Percentiles rank a stretch among this genome's conserved stretches.
Conservation (phyloP, 2,888 invertebrate species). For the Macropis europaea region DNA sequence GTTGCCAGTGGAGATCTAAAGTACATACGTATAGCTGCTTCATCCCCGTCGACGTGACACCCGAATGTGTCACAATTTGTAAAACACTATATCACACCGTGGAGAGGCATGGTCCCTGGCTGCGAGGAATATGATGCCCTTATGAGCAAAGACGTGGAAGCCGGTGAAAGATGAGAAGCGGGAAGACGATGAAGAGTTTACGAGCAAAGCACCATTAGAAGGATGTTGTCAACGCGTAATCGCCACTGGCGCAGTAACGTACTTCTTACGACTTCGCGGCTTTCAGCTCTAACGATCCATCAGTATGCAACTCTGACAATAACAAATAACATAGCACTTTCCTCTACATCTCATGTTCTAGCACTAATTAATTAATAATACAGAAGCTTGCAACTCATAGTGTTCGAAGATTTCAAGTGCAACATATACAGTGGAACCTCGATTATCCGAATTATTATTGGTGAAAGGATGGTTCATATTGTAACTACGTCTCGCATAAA, state of each 20-base stretch:
- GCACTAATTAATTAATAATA: neutral
- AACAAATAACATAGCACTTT: slow-evolving; percentile 22
- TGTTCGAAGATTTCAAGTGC: too few species aligned
- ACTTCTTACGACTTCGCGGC: slow-evolving; percentile 54
- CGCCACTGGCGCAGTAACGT: slow-evolving; percentile 68
- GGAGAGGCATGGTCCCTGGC: slow-evolving; percentile 45
- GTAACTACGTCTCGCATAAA: too few species aligned
- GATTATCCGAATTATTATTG: too few species aligned
- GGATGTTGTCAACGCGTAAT: slow-evolving; percentile 73
- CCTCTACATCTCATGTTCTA: neutral
- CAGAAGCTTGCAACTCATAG: too few species aligned
- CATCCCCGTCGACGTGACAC: slow-evolving; percentile 46
- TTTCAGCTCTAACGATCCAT: slow-evolving; percentile 54
- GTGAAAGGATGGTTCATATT: too few species aligned
- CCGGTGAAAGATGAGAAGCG: slow-evolving; percentile 37
- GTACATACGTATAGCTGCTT: neutral
- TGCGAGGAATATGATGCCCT: slow-evolving; percentile 44
- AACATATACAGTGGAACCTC: too few species aligned
- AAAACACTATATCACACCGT: slow-evolving; percentile 36
- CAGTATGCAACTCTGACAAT: slow-evolving; percentile 13
- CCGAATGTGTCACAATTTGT: slow-evolving; percentile 42
- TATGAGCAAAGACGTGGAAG: slow-evolving; percentile 48
- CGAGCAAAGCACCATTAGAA: slow-evolving; percentile 70
- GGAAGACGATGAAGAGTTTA: slow-evolving; percentile 66
- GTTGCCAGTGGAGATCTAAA: neutral